Base-by-base conservation (phyloP, 64 coral and sea anemone genomes). In the Stichodactyla helianthus region DNA sequence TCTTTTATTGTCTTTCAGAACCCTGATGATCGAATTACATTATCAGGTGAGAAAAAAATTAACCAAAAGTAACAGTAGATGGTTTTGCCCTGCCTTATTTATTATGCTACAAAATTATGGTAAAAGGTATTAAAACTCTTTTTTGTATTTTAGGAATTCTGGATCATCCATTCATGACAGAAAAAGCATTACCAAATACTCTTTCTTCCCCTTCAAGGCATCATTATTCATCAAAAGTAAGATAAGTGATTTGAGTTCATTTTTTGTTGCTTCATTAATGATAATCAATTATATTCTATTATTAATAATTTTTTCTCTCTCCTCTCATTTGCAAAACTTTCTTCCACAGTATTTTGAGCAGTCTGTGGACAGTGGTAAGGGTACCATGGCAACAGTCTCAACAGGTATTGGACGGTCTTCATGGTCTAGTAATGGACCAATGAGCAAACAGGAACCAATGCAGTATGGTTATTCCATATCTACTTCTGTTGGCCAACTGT, bases 151-250 rank as follows among this genome's bases (percentile, higher is more conserved):
- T 60, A 99, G 97, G 97, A 81, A 99, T 99, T 80, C 64, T 99
- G 44, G 97, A 99, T 86, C 97, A 99, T 79, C 97, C 97, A 83
- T 99, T 99, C 78, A 99, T 99, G 90, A 89, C 88, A 53, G 82
- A 91, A 70, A 78, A 98, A 88, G 80, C 79, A n/a, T 58, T 95
- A 57, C 28, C 59, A 26, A 91, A 83, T 11, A 80, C 89, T 54
- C 82, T 78, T 17, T 95, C 90, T 56, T 93, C 86, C 7, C 83
- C 83, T 10, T 31, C 84, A 63, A 87, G 62, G 54, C 85, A 92
- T 26, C 58, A 55, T 62, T 84, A 17, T 53, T 81, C 78, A 81
- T 4, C 35, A 14, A 81, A 54, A 28, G 78, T 81, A 81, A 81
- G 77, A 79, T 52, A 71, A 71, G 7, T 71, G 7, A 5, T 71